Percentiles rank a stretch among this genome's conserved stretches.
phyloP scores from a whole-genome alignment of 2,113 vertebrate genomes.

The Rattus rattus region DNA sequence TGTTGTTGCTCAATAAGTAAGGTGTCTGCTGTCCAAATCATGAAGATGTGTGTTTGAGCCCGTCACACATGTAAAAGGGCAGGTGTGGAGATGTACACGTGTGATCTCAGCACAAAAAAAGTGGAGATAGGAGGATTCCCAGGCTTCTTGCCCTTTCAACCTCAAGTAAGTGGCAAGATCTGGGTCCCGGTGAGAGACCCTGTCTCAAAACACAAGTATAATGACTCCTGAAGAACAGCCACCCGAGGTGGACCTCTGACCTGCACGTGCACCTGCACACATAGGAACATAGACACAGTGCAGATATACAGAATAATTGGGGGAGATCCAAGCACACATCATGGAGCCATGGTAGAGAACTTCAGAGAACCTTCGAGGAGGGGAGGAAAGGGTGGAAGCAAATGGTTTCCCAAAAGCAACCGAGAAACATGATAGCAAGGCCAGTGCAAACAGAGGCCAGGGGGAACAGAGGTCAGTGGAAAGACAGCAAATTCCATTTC shows the following conservation, averaged over 20 bases:
- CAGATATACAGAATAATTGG: neutral
- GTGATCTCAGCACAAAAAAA: neutral
- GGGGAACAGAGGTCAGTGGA: neutral
- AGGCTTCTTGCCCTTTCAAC: neutral
- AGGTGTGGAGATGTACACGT: neutral
- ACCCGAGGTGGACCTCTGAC: no score
- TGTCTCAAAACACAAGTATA: neutral
- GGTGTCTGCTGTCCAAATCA: neutral
- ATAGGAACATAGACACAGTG: neutral
- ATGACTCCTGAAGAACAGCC: neutral
- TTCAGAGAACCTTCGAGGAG: neutral
- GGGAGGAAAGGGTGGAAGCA: neutral
- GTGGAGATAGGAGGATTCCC: no score
- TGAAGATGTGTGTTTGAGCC: neutral
- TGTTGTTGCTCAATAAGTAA: neutral
- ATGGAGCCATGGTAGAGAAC: no score
- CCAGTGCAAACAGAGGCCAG: neutral
- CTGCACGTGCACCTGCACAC: neutral
- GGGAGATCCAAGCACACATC: neutral
- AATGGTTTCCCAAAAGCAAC: neutral
- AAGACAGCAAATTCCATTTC: slow-evolving; percentile 7
- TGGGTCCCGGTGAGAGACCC: neutral
- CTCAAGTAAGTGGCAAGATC: neutral
- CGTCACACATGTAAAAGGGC: neutral
- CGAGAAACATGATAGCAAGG: neutral